Percentiles rank a stretch among this genome's conserved stretches.
These are phyloP conservation scores for Pogonus chalceus DNA, from an alignment of 1,140 invertebrate genomes.

Conservation along the genomic window DNA sequence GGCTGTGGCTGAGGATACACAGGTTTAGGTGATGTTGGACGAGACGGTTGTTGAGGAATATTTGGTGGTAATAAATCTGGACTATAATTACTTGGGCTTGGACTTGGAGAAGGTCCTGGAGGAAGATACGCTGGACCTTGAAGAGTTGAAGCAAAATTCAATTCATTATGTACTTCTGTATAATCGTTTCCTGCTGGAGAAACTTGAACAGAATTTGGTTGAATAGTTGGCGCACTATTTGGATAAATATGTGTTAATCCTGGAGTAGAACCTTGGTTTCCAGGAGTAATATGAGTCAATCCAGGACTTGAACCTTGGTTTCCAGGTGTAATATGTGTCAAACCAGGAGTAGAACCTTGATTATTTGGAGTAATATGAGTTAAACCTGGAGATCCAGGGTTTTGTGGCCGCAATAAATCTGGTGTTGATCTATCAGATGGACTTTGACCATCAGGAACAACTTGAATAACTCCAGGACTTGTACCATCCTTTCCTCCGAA, in stretches of 20 bases:
- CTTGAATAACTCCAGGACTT: constrained; percentile 21
- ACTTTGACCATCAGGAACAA: constrained; percentile 14
- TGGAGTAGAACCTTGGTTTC: constrained; percentile 14
- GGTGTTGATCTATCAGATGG: not conserved
- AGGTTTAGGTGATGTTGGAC: not conserved
- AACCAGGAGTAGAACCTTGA: constrained; percentile 8
- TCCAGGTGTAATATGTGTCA: constrained; percentile 16
- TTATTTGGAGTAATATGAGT: not conserved
- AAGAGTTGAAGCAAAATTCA: constrained; percentile 26
- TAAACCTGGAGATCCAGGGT: not conserved
- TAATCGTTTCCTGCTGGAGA: constrained; percentile 30
- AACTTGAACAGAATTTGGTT: constrained; percentile 15
- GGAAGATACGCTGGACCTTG: constrained; percentile 30
- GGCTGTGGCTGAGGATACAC: not conserved
- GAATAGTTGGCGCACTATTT: constrained; percentile 13
- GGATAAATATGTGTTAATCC: constrained; percentile 17
- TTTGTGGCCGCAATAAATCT: not conserved
- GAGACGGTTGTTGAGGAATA: not conserved
- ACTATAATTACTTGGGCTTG: not conserved
- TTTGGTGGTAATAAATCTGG: constrained; percentile 6
- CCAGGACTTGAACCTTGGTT: too few relatives aligned
- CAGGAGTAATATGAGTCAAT: constrained; percentile 17
- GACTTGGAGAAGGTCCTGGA: constrained; percentile 14
- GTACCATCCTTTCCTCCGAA: constrained; percentile 19
- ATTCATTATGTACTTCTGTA: constrained; percentile 23